Base-by-base conservation (phyloP, 2,113 vertebrate genomes). In the Corythaeola cristata region DNA sequence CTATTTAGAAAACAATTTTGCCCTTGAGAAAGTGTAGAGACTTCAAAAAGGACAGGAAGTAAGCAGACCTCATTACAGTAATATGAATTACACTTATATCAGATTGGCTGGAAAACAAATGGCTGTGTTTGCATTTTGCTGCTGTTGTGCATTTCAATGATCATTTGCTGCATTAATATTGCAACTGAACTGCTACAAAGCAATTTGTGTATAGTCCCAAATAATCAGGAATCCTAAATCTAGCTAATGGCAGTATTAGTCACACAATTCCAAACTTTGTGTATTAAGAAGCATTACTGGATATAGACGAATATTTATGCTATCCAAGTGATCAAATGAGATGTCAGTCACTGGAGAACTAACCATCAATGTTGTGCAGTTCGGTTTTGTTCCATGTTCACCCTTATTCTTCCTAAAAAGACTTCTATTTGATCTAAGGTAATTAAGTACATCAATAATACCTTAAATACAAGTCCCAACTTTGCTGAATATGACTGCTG, bases 101-200 rank as follows among this genome's bases (percentile, higher is more conserved):
- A 97, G 69, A 93, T 79, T 95, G 95, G 87, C 93, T 95, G 74
- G 89, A 84, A 95, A 97, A 93, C 84, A 96, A 97, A 95, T 50
- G 67, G 39, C 84, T 76, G 59, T 4, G 35, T 96, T 96, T 91
- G 73, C 82, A 24, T 95, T 82, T 75, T 81, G n/a, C 59, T 85
- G 69, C 86, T 89, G 44, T 37, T 47, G 62, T 71, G 74, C 88
- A 95, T 97, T 44, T 79, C 83, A 88, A 12, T 77, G 89, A 90
- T 83, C 60, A 35, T 69, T 88, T 44, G 11, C 86, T 91, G 73
- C 69, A 68, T 94, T 96, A 78, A 15, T 76, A 77, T 50, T 67
- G 78, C 82, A 82, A 23, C 72, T 60, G 58, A 82, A 23, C 71
- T 73, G 81, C 95, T 63, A 68, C 67, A 12, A 3, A 75, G 82